Conservation (phyloP, 2,797 vertebrate genomes). For the Poecilia picta region DNA sequence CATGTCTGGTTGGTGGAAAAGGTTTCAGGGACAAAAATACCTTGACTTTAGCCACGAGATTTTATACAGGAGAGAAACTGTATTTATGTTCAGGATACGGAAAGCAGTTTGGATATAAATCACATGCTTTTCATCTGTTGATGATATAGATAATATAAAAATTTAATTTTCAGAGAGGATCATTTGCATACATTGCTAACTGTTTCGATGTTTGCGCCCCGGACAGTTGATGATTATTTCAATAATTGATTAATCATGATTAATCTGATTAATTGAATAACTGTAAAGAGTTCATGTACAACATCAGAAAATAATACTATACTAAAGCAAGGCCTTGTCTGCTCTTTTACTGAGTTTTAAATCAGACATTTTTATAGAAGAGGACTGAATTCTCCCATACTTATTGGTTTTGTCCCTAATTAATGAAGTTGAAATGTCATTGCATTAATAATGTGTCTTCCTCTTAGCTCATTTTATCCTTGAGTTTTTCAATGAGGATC, state of each 20-base stretch:
- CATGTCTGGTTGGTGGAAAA: not conserved
- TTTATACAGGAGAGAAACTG: not conserved
- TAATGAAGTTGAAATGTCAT: too few relatives aligned
- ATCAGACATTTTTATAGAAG: not conserved
- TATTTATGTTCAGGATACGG: not conserved
- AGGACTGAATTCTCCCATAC: not conserved
- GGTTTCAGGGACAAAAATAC: not conserved
- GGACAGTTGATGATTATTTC: too few relatives aligned
- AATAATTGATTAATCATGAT: too few relatives aligned
- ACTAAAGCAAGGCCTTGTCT: not conserved
- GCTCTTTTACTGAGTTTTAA: not conserved
- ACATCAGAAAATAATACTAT: too few relatives aligned
- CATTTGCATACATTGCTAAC: too few relatives aligned
- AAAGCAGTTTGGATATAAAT: not conserved
- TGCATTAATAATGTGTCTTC: too few relatives aligned
- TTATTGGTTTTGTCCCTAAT: too few relatives aligned
- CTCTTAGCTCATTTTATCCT: not conserved
- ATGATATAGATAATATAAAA: not conserved
- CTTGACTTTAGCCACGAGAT: not conserved
- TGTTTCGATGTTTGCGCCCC: too few relatives aligned
- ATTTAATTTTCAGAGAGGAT: too few relatives aligned
- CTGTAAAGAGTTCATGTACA: too few relatives aligned
- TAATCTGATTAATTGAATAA: too few relatives aligned
- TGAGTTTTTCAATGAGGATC: not conserved
- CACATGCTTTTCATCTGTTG: not conserved